Percentiles rank a stretch among this genome's conserved stretches.
These are phyloP conservation scores for Drosophila ustulata DNA, from an alignment of 2,888 invertebrate species.

Conservation along the genomic window DNA sequence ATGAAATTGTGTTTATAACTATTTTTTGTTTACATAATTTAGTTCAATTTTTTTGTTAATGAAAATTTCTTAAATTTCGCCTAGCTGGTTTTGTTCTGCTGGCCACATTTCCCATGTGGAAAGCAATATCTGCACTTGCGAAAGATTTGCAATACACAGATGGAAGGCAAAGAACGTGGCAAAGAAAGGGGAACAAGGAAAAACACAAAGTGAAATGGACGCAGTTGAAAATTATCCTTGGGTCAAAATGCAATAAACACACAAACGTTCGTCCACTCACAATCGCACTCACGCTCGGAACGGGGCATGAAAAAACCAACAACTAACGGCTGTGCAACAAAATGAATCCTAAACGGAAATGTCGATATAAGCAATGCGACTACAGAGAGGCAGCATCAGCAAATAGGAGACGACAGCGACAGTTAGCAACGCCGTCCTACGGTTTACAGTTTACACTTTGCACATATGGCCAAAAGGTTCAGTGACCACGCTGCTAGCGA, in stretches of 20 bases:
- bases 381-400: slow-evolving; percentile 30
- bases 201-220: slow-evolving; percentile 54
- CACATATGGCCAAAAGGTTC: slow-evolving; percentile 66
- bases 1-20: too few species aligned
- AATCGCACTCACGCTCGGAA: neutral
- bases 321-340: slow-evolving; percentile 67
- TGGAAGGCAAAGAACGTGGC: slow-evolving; percentile 2
- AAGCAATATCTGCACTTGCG: neutral
- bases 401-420: slow-evolving; percentile 34
- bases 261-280: slow-evolving; percentile 15
- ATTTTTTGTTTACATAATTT: too few species aligned
- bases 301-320: slow-evolving; percentile 43
- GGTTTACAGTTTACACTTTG: slow-evolving; percentile 56
- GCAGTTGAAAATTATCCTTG: slow-evolving; percentile 56
- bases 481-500: slow-evolving; percentile 64
- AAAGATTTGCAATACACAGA: slow-evolving; percentile 9
- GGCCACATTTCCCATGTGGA: neutral
- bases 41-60: too few species aligned
- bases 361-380: slow-evolving; percentile 76
- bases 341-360: slow-evolving; percentile 81
- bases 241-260: slow-evolving; percentile 70
- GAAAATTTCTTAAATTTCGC: too few species aligned
- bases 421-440: slow-evolving; percentile 64
- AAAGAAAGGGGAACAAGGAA: slow-evolving; percentile 42
- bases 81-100: too few species aligned